Conservation (phyloP, 2,888 invertebrate species). For the Drosophila flavopinicola region DNA sequence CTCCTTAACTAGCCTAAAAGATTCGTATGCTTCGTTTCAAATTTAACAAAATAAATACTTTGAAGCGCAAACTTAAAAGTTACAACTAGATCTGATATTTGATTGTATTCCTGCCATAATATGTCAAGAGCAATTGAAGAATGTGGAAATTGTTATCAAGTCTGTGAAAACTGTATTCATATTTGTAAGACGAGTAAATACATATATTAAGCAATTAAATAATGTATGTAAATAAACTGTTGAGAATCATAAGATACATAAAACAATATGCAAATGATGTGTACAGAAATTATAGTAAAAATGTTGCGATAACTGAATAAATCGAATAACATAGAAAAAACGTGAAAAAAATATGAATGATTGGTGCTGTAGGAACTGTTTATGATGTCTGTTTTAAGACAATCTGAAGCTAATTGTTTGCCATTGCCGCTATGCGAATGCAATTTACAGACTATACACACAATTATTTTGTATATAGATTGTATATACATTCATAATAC, state of each 20-base stretch:
- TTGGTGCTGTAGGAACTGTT: conserved; percentile 32
- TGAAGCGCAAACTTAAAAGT: not conserved
- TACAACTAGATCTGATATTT: not conserved
- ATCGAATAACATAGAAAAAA: conserved; percentile 19
- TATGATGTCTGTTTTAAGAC: conserved; percentile 25
- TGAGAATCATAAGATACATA: not conserved
- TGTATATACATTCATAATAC: conserved; percentile 22
- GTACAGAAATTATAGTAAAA: not conserved
- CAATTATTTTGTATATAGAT: conserved; percentile 19
- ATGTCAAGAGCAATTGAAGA: conserved; percentile 3
- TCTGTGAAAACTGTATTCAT: conserved; percentile 11
- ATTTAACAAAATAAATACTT: not conserved
- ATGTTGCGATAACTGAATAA: conserved; percentile 14
- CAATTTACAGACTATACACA: conserved; percentile 50
- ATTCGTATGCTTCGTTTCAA: not conserved
- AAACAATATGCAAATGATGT: conserved; percentile 6
- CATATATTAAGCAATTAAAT: conserved; percentile 1
- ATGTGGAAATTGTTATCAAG: not conserved
- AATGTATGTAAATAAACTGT: not conserved
- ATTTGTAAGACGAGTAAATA: not conserved
- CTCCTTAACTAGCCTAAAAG: not conserved
- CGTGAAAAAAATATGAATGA: conserved; percentile 40
- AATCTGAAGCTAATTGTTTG: conserved; percentile 26
- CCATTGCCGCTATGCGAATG: conserved; percentile 17
- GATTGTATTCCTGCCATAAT: not conserved